These are phyloP conservation scores for Leptinotarsa haldemani DNA, from an alignment of 2,888 invertebrate species.

Conservation along the genomic window DNA sequence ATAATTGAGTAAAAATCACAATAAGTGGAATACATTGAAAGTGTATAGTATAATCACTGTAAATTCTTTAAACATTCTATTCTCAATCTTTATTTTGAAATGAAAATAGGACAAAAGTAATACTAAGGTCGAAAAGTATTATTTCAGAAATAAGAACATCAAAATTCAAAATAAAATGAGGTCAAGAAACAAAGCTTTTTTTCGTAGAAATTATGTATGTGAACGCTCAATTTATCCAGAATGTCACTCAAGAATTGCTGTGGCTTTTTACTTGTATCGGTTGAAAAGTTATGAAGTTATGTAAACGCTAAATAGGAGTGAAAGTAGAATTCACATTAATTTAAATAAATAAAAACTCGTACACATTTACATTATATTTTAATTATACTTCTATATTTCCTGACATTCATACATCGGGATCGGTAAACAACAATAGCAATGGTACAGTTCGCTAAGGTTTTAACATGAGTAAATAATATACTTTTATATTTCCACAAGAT, in stretches of 20 bases:
- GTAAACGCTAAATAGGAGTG: constrained; percentile 7
- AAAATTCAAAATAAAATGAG: neutral
- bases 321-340: constrained; percentile 31
- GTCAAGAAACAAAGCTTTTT: too few relatives aligned
- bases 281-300: constrained; percentile 11
- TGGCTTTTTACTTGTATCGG: constrained; percentile 2
- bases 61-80: neutral
- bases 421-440: neutral
- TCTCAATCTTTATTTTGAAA: neutral
- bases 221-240: neutral
- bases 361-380: neutral
- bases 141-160: neutral
- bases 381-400: neutral
- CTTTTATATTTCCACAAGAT: neutral
- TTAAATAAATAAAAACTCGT: neutral
- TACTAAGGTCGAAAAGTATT: neutral
- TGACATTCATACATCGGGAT: neutral
- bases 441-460: neutral
- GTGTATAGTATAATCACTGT: neutral
- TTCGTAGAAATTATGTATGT: too few relatives aligned
- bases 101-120: neutral
- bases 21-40: constrained; percentile 23
- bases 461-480: neutral
- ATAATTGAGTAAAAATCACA: constrained; percentile 23
- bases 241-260: constrained; percentile 8